Evolutionary conservation across 2,113 vertebrate species (phyloP), one percentile per base, ranked within the genome.

Genomic region (Etia nguti): DNA sequence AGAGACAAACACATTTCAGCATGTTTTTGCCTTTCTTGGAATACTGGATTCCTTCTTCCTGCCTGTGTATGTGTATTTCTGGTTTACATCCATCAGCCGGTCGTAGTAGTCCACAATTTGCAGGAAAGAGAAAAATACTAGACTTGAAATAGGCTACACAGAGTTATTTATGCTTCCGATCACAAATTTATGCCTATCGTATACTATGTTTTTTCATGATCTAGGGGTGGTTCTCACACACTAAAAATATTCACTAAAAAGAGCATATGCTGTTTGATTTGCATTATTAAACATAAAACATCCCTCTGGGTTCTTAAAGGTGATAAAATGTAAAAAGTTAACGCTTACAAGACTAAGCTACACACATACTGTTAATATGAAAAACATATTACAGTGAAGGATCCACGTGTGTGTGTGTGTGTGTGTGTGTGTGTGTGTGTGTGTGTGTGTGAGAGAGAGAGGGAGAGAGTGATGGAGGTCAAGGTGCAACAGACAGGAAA

Each of bases 401-500:
- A 79, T 68, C 82, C 9, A 7, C 29, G 31, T 55, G 36, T 18
- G 10, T 18, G 55, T 56, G 55, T 18, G 50, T 20, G 16, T 8
- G 48, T 7, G 8, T 2, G 16, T 18, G 18, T 5, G 55, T 2
- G 7, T 83, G 43, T 4, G 46, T 4, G 48, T 4, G 52, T 0
- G 5, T 57, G 50, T 85, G 36, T 60, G 73, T 29, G 8, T 38
- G 10, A 65, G 31, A 65, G 36, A 65, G 60, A 59, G 15, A n/a
- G 31, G 18, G 34, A 65, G 18, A 11, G n/a, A 65, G 60, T 50
- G 41, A 38, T 36, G 41, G 29, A 60, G 82, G 91, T 94, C 87
- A 93, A 88, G 54, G 88, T 88, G 60, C 82, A 75, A 91, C 55
- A 26, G 83, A 86, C 85, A 87, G 93, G 94, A 94, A 93, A 75